These are phyloP conservation scores for Elephantulus edwardii DNA, from an alignment of 2,113 vertebrate genomes.

Conservation along the genomic window DNA sequence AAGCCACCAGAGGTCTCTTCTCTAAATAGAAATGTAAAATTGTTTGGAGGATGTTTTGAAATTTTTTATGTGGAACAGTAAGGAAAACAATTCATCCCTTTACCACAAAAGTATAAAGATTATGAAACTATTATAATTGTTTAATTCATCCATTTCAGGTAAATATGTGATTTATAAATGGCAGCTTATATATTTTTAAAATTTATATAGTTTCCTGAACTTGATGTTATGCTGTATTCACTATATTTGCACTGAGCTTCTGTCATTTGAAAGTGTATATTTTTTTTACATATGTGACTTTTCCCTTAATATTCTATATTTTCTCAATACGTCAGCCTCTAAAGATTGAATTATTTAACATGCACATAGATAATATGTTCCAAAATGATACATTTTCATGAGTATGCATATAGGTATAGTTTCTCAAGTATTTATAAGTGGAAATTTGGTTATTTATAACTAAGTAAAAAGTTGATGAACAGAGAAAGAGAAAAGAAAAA, in stretches of 20 bases:
- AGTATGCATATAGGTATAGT: background rate
- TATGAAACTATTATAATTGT: background rate
- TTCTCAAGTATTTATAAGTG: background rate
- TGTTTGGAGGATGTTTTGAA: slow-evolving; percentile 6
- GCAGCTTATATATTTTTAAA: background rate
- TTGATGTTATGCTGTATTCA: slow-evolving; percentile 7
- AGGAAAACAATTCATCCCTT: background rate
- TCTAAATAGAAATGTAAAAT: slow-evolving; percentile 17
- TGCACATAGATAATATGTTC: background rate
- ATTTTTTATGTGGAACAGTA: background rate
- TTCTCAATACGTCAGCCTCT: too few relatives aligned
- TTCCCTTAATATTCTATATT: background rate
- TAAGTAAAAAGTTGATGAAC: background rate
- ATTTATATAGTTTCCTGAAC: background rate
- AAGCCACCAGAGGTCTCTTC: too few relatives aligned
- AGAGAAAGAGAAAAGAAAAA: background rate
- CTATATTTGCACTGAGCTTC: background rate
- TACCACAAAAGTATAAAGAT: background rate
- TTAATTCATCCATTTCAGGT: background rate
- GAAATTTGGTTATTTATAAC: background rate
- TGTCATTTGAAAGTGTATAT: background rate
- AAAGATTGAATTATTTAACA: too few relatives aligned
- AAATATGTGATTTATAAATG: background rate
- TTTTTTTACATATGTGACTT: background rate
- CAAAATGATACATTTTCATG: background rate